A percentile compares a stretch with the other conserved stretches of the same genome.
phyloP scores from a whole-genome alignment of 2,797 vertebrate species.

The Cephalopachus bancanus region DNA sequence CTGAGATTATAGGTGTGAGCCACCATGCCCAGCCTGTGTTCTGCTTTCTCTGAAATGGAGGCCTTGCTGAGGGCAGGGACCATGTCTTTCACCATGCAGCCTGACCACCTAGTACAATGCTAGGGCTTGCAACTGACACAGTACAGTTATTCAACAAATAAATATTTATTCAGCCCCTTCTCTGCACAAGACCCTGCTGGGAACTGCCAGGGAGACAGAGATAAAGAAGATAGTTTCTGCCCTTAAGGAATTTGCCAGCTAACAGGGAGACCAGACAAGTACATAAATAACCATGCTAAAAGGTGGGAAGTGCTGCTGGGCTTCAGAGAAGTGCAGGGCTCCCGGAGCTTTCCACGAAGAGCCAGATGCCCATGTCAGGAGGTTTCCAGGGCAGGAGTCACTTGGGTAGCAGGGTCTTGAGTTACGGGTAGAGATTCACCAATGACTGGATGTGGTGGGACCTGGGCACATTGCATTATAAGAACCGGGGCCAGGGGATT shows the following conservation, averaged over 20 bases:
- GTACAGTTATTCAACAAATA: constrained; percentile 48
- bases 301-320: constrained; percentile 53
- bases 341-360: not conserved
- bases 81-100: not conserved
- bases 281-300: constrained; percentile 69
- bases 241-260: constrained; percentile 75
- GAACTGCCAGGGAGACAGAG: constrained; percentile 62
- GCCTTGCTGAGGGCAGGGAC: not conserved
- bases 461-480: accelerated
- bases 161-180: constrained; percentile 75
- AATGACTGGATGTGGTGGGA: not conserved
- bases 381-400: no score
- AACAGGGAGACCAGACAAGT: constrained; percentile 66
- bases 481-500: not conserved
- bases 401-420: not conserved
- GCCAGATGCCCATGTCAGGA: not conserved
- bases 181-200: constrained; percentile 67
- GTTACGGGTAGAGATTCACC: not conserved
- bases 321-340: not conserved
- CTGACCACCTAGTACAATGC: not conserved
- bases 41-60: not conserved
- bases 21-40: not conserved
- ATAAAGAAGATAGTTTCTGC: constrained; percentile 69
- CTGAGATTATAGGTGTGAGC: no score
- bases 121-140: not conserved